These are phyloP conservation scores for Coptotermes formosanus DNA, from an alignment of 1,140 invertebrate genomes.

Conservation along the genomic window DNA sequence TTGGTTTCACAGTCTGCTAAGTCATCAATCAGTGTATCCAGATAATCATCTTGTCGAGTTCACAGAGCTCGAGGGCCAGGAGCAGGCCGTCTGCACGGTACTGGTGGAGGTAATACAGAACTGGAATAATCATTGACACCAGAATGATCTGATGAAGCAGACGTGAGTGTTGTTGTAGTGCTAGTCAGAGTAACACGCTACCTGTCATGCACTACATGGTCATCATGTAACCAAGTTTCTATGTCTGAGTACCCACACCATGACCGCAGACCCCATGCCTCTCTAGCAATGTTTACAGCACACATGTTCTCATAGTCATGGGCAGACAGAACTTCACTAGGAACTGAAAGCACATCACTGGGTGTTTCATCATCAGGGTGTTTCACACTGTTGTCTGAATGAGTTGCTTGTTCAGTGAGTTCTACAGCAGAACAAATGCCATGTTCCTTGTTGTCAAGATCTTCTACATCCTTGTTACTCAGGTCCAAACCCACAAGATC, in stretches of 20 bases:
- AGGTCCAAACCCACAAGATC: slow-evolving; percentile 47
- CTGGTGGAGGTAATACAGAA: slow-evolving; percentile 20
- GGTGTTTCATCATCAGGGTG: slow-evolving; percentile 50
- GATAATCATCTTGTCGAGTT: slow-evolving; percentile 56
- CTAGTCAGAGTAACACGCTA: slow-evolving; percentile 57
- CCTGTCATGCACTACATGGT: slow-evolving; percentile 58
- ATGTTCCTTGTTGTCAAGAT: too few species aligned
- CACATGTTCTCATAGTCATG: slow-evolving; percentile 70
- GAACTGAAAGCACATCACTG: slow-evolving; percentile 60
- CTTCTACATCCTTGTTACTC: slow-evolving; percentile 39
- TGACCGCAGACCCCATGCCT: slow-evolving; percentile 64
- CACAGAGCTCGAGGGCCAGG: slow-evolving; percentile 23
- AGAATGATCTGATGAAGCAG: slow-evolving; percentile 44
- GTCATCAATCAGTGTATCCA: slow-evolving; percentile 54
- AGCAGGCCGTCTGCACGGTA: slow-evolving; percentile 30
- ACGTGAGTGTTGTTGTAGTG: slow-evolving; percentile 46
- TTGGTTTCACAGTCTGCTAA: slow-evolving; percentile 46
- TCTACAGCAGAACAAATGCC: not conserved
- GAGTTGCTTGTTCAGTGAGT: slow-evolving; percentile 20
- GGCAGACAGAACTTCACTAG: slow-evolving; percentile 59
- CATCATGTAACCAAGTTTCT: slow-evolving; percentile 62
- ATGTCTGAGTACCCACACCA: slow-evolving; percentile 66
- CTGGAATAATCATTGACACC: not conserved
- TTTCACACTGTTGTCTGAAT: slow-evolving; percentile 33
- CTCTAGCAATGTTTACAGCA: slow-evolving; percentile 62